phyloP scores from a whole-genome alignment of 2,888 invertebrate genomes.

The Dendrolimus pini region DNA sequence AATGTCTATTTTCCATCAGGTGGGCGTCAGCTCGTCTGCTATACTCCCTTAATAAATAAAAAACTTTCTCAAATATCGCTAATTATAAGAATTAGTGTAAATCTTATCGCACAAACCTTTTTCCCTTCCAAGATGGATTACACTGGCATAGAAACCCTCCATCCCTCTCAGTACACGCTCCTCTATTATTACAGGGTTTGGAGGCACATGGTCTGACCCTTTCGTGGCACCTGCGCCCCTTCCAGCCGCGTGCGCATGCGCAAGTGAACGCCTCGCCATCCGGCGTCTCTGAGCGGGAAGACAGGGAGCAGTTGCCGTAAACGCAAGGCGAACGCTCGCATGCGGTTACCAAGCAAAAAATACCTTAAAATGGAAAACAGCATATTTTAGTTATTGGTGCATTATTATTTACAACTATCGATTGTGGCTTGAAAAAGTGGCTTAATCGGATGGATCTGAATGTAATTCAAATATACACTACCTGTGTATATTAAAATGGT shows the following conservation, averaged over 20 bases:
- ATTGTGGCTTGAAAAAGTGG: too few relatives aligned
- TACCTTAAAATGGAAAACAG: conserved; percentile 54
- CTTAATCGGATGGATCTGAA: too few relatives aligned
- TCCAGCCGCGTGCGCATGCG: conserved; percentile 81
- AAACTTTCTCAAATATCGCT: too few relatives aligned
- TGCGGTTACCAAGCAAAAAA: conserved; percentile 85
- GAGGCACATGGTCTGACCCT: conserved; percentile 82
- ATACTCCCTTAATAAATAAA: too few relatives aligned
- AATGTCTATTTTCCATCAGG: too few relatives aligned
- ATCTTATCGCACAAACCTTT: conserved; percentile 31
- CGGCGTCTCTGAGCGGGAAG: conserved; percentile 24
- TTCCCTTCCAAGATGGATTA: conserved; percentile 85
- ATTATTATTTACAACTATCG: too few relatives aligned
- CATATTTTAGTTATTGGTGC: too few relatives aligned
- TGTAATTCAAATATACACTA: too few relatives aligned
- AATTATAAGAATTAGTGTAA: too few relatives aligned
- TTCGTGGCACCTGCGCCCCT: conserved; percentile 81
- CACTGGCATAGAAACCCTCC: conserved; percentile 83
- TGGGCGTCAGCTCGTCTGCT: too few relatives aligned
- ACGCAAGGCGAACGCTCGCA: conserved; percentile 85
- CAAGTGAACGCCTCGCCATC: conserved; percentile 70
- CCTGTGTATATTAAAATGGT: too few relatives aligned
- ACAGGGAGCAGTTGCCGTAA: conserved; percentile 79
- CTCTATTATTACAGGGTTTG: conserved; percentile 85
- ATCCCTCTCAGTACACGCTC: conserved; percentile 82